A percentile compares a stretch with the other conserved stretches of the same genome.
Evolutionary conservation across 2,888 invertebrate species (phyloP).

Genomic region (Drosophila birchii): DNA sequence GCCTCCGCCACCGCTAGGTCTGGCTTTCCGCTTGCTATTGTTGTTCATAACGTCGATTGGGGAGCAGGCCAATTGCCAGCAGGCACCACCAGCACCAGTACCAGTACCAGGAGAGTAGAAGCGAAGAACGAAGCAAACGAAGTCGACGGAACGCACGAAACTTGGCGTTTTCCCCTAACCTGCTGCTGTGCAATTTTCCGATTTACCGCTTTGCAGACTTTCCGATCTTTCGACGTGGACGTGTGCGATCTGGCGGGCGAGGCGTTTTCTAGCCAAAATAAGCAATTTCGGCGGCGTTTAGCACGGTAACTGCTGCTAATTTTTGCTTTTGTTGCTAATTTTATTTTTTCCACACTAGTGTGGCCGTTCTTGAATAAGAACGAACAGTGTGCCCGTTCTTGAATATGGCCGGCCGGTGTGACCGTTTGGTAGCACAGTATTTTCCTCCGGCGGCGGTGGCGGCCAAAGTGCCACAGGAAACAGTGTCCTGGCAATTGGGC

Average conservation of each 20-base stretch:
- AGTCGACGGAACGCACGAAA: conserved; percentile 30
- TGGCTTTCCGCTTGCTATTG: conserved; percentile 93
- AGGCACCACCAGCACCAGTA: conserved; percentile 50
- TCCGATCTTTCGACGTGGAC: conserved; percentile 17
- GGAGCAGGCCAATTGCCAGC: conserved; percentile 54
- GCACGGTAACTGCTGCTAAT: conserved; percentile 46
- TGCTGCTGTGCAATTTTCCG: conserved; percentile 66
- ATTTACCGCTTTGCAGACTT: conserved; percentile 53
- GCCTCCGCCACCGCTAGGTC: conserved; percentile 86
- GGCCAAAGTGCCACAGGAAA: conserved; percentile 5
- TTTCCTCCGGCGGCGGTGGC: conserved; percentile 8
- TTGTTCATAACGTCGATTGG: conserved; percentile 75
- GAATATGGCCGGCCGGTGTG: too few relatives aligned
- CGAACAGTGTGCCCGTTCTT: conserved; percentile 3
- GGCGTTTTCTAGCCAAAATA: conserved; percentile 35
- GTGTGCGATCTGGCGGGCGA: conserved; percentile 26
- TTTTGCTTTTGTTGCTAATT: conserved; percentile 54
- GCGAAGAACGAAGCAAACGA: conserved; percentile 23
- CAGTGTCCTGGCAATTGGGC: conserved; percentile 13
- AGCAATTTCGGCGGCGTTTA: conserved; percentile 41
- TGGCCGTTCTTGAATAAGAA: too few relatives aligned
- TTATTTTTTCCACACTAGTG: conserved; percentile 42
- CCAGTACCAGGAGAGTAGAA: conserved; percentile 27
- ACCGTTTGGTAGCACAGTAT: too few relatives aligned
- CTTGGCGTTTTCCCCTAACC: conserved; percentile 42